Percentiles rank a stretch among this genome's conserved stretches.
Conservation (phyloP, 1,140 invertebrate species). For the Paracyclopina nana region DNA sequence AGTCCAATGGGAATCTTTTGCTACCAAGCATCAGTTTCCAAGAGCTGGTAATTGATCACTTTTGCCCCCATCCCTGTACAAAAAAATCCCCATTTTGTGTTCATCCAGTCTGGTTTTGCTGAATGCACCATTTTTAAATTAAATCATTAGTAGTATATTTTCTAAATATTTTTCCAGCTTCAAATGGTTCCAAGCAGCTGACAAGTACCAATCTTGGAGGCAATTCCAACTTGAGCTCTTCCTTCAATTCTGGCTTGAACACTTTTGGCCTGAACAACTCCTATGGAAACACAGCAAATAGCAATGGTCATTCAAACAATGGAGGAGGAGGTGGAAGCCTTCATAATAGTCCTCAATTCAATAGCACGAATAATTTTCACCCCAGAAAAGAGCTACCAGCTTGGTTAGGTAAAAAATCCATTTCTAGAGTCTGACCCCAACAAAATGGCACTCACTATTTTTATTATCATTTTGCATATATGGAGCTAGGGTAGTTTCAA, state of each 20-base stretch:
- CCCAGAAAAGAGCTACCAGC: background rate
- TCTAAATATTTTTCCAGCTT: constrained; percentile 4
- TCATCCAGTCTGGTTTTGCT: background rate
- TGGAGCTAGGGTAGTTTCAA: no score
- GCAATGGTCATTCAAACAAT: background rate
- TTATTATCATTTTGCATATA: no score
- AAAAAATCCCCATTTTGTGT: background rate
- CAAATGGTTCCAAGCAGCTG: background rate
- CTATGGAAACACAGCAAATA: constrained; percentile 8
- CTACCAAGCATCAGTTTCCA: background rate
- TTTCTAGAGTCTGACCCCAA: background rate
- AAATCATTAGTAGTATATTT: constrained; percentile 1
- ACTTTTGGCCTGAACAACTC: constrained; percentile 17
- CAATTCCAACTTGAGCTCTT: constrained; percentile 7
- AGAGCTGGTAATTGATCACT: background rate
- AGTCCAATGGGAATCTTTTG: constrained; percentile 6
- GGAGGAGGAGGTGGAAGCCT: background rate
- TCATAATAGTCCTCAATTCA: background rate
- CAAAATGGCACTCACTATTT: background rate
- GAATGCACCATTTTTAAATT: constrained; percentile 2
- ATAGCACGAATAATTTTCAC: background rate
- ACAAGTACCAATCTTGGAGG: background rate
- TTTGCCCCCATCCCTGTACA: background rate
- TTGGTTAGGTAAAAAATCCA: background rate
- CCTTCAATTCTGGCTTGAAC: constrained; percentile 16